Percentiles rank a stretch among this genome's conserved stretches.
phyloP scores from a whole-genome alignment of 35 echinoderm and acorn worm species.

The Lytechinus pictus region DNA sequence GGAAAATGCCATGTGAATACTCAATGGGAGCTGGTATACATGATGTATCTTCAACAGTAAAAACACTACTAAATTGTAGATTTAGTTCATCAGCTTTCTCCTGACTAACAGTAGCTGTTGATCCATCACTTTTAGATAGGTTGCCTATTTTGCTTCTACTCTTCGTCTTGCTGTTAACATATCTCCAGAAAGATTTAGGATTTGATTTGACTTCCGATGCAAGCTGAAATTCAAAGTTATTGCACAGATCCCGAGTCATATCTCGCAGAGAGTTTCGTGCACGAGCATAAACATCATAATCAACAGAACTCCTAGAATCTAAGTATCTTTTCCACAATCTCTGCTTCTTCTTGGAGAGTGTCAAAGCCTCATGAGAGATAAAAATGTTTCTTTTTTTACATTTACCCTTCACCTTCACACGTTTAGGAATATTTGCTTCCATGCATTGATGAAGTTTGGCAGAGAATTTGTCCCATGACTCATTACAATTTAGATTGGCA shows the following conservation, averaged over 20 bases:
- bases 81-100: slow-evolving; percentile 15
- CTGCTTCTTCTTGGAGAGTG: slow-evolving; percentile 24
- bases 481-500: neutral
- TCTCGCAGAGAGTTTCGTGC: slow-evolving; percentile 24
- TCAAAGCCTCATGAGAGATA: slow-evolving; percentile 30
- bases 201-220: slow-evolving; percentile 22
- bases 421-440: neutral
- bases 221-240: slow-evolving; percentile 1
- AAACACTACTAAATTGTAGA: neutral
- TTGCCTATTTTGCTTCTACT: slow-evolving; percentile 26
- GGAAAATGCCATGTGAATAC: neutral
- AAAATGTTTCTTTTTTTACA: slow-evolving; percentile 1
- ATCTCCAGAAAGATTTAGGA: slow-evolving; percentile 41
- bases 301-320: neutral
- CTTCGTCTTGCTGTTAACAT: slow-evolving; percentile 40
- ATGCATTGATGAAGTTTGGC: slow-evolving; percentile 10
- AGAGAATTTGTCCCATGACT: slow-evolving; percentile 24
- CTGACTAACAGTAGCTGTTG: slow-evolving; percentile 22
- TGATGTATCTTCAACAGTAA: neutral
- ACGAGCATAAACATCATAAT: slow-evolving; percentile 11
- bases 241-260: slow-evolving; percentile 41
- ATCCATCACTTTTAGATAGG: neutral
- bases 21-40: neutral
- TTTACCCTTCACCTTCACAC: neutral
- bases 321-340: slow-evolving; percentile 20